A percentile compares a stretch with the other conserved stretches of the same genome.
These are phyloP conservation scores for Brachyptera putata DNA, from an alignment of 2,888 invertebrate genomes.

Conservation along the genomic window DNA sequence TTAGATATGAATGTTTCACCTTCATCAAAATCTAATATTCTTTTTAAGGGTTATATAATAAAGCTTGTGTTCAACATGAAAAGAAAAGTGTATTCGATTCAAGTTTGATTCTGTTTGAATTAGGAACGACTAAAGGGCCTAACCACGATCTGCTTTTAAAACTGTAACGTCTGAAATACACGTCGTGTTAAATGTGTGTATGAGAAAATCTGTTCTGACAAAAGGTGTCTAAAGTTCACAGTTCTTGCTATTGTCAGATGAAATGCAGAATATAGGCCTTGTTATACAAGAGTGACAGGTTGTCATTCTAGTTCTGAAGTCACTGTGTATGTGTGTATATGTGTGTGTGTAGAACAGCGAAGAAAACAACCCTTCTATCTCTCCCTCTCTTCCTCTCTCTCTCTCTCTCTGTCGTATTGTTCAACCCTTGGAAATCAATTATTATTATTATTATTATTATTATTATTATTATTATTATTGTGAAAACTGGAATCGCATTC, in stretches of 20 bases:
- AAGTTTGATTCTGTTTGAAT: conserved; percentile 15
- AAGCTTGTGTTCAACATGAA: conserved; percentile 10
- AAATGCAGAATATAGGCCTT: conserved; percentile 14
- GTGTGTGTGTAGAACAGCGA: too few species aligned
- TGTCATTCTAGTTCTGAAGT: conserved; percentile 17
- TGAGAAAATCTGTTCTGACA: conserved; percentile 15
- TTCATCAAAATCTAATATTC: conserved; percentile 20
- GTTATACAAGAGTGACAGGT: conserved; percentile 15
- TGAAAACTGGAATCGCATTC: too few species aligned
- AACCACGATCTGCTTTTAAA: conserved; percentile 19
- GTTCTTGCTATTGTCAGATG: conserved; percentile 10
- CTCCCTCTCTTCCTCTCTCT: too few species aligned
- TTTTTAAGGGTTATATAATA: conserved; percentile 13
- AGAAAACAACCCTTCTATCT: conserved; percentile 10
- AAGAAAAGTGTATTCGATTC: conserved; percentile 17
- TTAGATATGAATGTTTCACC: conserved; percentile 9
- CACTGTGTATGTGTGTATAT: too few species aligned
- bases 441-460: too few species aligned
- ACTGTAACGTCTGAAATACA: conserved; percentile 17
- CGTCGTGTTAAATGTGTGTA: conserved; percentile 7
- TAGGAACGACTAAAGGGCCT: conserved; percentile 18
- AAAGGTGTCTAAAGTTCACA: too few species aligned
- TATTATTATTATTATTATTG: too few species aligned
- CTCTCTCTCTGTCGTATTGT: too few species aligned
- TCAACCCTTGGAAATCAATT: too few species aligned